phyloP scores from a whole-genome alignment of 1,140 invertebrate genomes.

The Oncopodura yosiiana region DNA sequence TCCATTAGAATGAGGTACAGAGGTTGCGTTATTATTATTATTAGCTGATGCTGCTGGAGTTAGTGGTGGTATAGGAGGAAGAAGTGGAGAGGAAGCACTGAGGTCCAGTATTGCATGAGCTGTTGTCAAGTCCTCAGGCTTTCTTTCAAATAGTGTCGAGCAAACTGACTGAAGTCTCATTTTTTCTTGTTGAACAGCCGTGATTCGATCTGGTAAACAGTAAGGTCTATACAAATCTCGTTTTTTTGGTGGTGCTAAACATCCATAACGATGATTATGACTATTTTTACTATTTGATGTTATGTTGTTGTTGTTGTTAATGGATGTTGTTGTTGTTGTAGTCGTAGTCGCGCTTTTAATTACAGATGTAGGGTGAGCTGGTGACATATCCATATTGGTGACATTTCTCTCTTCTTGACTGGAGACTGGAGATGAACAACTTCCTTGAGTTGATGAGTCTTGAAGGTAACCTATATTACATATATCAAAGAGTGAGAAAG shows the following conservation, averaged over 20 bases:
- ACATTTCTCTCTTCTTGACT: constrained; percentile 23
- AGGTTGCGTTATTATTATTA: constrained; percentile 1
- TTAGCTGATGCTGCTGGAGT: constrained; percentile 1
- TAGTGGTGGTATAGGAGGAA: constrained; percentile 49
- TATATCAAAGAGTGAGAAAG: neutral
- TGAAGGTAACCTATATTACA: constrained; percentile 32
- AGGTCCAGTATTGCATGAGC: constrained; percentile 77
- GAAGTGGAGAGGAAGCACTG: constrained; percentile 67
- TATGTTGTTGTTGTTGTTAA: neutral
- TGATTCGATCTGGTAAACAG: constrained; percentile 31
- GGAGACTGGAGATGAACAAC: constrained; percentile 15
- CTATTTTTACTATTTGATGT: too few species aligned
- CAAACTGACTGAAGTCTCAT: constrained; percentile 30
- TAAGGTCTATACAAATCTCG: constrained; percentile 34
- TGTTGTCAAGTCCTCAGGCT: constrained; percentile 42
- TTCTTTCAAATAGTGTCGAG: constrained; percentile 30
- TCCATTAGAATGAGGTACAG: constrained; percentile 32
- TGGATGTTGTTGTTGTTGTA: too few species aligned
- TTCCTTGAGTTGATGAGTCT: constrained; percentile 14
- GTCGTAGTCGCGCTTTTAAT: constrained; percentile 14
- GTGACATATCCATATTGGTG: constrained; percentile 27
- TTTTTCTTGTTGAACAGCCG: constrained; percentile 34
- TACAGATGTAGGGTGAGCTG: constrained; percentile 22
- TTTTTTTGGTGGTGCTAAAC: constrained; percentile 32
- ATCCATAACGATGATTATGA: constrained; percentile 18